Conservation (phyloP, 2,888 invertebrate genomes). For the Elaeidobius kamerunicus region DNA sequence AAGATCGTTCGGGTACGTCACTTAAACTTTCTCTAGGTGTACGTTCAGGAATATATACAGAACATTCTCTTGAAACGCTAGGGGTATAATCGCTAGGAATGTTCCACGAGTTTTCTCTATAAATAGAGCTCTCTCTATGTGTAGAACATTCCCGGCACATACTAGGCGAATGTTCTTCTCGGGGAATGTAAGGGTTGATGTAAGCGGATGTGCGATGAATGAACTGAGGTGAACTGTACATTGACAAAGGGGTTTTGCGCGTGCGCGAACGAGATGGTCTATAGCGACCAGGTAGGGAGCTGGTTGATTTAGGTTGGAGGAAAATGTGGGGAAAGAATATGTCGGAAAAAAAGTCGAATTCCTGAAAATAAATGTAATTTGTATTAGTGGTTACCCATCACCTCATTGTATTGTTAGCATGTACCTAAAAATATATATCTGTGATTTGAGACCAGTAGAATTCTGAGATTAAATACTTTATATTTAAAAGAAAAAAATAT, state of each 20-base stretch:
- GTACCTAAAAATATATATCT: too few species aligned
- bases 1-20: conserved; percentile 17
- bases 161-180: conserved; percentile 19
- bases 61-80: conserved; percentile 25
- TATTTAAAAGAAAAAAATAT: too few species aligned
- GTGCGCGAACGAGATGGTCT: conserved; percentile 43
- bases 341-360: conserved; percentile 73
- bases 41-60: conserved; percentile 21
- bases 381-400: conserved; percentile 27
- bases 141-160: conserved; percentile 30
- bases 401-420: too few species aligned
- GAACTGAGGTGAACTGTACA: conserved; percentile 48
- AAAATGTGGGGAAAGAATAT: conserved; percentile 59
- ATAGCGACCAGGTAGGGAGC: conserved; percentile 45
- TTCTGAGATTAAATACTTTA: too few species aligned
- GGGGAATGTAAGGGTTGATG: conserved; percentile 45
- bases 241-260: conserved; percentile 44
- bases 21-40: conserved; percentile 13
- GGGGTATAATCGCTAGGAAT: conserved; percentile 20
- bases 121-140: too few species aligned
- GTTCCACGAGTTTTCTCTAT: conserved; percentile 22
- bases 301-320: conserved; percentile 39
- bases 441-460: too few species aligned
- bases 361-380: conserved; percentile 52
- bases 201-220: conserved; percentile 36